Conservation (phyloP, 2,113 vertebrate species). For the Falco punctatus region DNA sequence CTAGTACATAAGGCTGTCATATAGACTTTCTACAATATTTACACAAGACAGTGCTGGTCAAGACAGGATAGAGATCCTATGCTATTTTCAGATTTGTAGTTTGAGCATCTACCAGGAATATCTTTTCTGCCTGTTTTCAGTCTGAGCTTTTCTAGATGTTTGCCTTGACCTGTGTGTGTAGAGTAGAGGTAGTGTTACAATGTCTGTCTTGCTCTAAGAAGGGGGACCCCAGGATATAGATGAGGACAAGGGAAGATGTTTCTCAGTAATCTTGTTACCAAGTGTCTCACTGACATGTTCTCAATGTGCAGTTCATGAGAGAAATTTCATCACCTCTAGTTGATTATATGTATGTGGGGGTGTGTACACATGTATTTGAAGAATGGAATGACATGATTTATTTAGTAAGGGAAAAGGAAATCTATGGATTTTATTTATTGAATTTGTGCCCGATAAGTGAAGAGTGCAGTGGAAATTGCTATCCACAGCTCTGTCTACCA, state of each 20-base stretch:
- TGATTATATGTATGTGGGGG: too few relatives aligned
- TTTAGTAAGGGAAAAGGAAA: background rate
- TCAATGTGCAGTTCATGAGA: accelerated
- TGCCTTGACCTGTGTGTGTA: background rate
- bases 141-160: background rate
- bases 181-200: background rate
- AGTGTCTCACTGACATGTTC: background rate
- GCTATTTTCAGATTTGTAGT: background rate
- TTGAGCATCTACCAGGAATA: background rate
- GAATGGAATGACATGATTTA: accelerated
- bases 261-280: background rate
- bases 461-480: background rate
- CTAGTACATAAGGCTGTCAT: background rate
- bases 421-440: background rate
- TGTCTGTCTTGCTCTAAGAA: background rate
- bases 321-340: background rate
- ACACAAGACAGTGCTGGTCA: background rate
- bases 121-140: background rate
- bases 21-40: background rate
- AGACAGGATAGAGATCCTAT: background rate
- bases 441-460: background rate
- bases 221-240: background rate
- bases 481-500: background rate
- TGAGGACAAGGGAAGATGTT: background rate
- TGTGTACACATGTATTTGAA: accelerated